Evolutionary conservation across 2,888 invertebrate genomes (phyloP), one percentile per base, ranked within the genome.

Genomic region (Phaedon cochleariae): DNA sequence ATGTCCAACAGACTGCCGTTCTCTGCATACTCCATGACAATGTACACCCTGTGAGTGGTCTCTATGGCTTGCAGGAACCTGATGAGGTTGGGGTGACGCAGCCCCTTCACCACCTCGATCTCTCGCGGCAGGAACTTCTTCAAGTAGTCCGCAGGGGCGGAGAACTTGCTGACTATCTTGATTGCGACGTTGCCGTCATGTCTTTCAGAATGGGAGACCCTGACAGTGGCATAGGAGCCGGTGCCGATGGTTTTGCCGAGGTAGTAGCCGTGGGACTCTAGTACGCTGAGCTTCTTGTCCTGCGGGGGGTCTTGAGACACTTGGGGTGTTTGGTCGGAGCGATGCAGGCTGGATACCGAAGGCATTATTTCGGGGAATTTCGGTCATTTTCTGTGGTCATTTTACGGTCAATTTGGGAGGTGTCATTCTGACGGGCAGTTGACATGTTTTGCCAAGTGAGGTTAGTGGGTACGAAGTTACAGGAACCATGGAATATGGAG

Each of bases 161-260:
- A 91, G 71, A 91, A 90, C 81, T 94, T 94, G 71, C 93, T 92
- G 66, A 94, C 91, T 68, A 94, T 93, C 87, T 94, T 94, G 64
- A 94, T 88, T 34, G 94, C 94, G 54, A 94, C 93, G 76, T 90
- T 87, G 73, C 89, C 87, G 73, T 88, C 88, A 77, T 93, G 91
- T 70, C 89, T 87, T 73, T 90, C 89, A 65, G 93, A 93, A 73
- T 88, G 87, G 9, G 93, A 93, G 72, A 91, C 90, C 86, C 92
- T 91, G 9, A 94, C 93, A 57, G 91, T 92, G 48, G 93, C 93
- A 83, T 93, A 94, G 41, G 92, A 92, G 18, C 94, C 94, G n/a
- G 89, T 88, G 4, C 93, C 93, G 73, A 94, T 92, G 4, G 90
- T 90, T 79, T 90, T 89, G 17, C 92, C 92, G 61, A 93, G 83